A percentile compares a stretch with the other conserved stretches of the same genome.
Evolutionary conservation across 2,113 vertebrate species (phyloP).

Genomic region (Pelecanoides urinatrix): DNA sequence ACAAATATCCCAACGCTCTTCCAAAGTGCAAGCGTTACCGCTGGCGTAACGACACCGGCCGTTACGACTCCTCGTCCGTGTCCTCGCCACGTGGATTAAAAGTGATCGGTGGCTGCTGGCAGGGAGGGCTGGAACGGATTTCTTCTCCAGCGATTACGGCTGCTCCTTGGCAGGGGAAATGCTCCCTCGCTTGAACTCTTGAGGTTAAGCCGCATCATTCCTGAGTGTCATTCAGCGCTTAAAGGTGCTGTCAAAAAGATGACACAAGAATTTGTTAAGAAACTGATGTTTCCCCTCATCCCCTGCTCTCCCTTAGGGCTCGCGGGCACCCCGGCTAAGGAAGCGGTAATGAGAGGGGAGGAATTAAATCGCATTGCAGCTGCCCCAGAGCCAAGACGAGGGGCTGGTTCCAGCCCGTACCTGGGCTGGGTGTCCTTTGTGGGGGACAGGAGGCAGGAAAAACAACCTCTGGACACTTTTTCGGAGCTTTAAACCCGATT

Average conservation of each 20-base stretch:
- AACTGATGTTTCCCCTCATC: slow-evolving; percentile 5
- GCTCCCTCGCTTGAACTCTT: neutral
- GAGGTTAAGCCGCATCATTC: slow-evolving; percentile 25
- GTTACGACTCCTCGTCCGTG: rapidly evolving
- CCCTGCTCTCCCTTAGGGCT: slow-evolving; percentile 19
- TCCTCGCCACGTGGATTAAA: neutral
- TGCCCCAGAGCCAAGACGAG: neutral
- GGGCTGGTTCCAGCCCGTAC: neutral
- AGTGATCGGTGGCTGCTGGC: neutral
- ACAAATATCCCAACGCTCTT: neutral
- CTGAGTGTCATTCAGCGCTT: neutral
- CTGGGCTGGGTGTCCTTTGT: neutral
- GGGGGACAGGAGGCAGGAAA: neutral
- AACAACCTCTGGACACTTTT: neutral
- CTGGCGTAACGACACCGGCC: no score
- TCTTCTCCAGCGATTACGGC: neutral
- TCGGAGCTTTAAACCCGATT: neutral
- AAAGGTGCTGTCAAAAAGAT: slow-evolving; percentile 29
- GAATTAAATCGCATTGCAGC: neutral
- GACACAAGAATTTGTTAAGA: slow-evolving; percentile 56
- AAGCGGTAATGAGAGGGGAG: neutral
- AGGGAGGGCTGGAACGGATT: neutral
- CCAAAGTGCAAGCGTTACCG: neutral
- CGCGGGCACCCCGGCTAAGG: neutral
- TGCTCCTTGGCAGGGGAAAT: slow-evolving; percentile 22